Evolutionary conservation across 2,797 vertebrate genomes (phyloP), one percentile per base, ranked within the genome.

Genomic region (Falco rusticolus): DNA sequence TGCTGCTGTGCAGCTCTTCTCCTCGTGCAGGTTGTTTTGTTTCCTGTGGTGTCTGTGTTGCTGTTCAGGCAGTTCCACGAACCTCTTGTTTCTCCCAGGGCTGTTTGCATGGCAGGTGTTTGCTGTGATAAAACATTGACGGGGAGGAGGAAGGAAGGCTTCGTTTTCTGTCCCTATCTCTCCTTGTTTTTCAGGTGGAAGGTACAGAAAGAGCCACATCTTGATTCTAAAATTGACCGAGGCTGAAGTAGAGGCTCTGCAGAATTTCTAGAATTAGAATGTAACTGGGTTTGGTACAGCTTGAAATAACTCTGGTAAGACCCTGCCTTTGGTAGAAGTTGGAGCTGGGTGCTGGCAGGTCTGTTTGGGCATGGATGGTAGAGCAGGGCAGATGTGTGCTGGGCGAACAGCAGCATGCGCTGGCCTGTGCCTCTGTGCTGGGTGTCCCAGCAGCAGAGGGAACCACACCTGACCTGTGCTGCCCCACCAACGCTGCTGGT

Each of bases 91-190:
- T 93, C 96, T 94, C 87, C 76, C 28, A 90, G 96, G 93, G 78
- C 90, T 97, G 97, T 97, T 89, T 88, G 95, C 80, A 45, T 94
- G 97, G 93, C 98, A 98, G 97, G 97, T 97, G 97, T 95, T 96
- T 78, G 76, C 84, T 41, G 72, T 93, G 95, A 95, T 97, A 95
- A 97, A 96, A 88, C 66, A 91, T 81, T 86, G 94, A 76, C 8
- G 31, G 72, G 75, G 89, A 95, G 84, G 94, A 95, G 93, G 92
- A 94, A 96, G 93, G 91, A 76, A 97, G 84, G 91, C 56, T 94
- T 63, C 5, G 43, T 77, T 84, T 85, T 82, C 56, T 75, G 39
- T 45, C 75, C 60, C 76, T 84, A 19, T 69, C 93, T 90, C 79
- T 54, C 0, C 0, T 56, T 89, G 3, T 84, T 93, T 89, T 79